Evolutionary conservation across 1,140 invertebrate species (phyloP), one percentile per base, ranked within the genome.

Genomic region (Anagrus nilaparvatae): DNA sequence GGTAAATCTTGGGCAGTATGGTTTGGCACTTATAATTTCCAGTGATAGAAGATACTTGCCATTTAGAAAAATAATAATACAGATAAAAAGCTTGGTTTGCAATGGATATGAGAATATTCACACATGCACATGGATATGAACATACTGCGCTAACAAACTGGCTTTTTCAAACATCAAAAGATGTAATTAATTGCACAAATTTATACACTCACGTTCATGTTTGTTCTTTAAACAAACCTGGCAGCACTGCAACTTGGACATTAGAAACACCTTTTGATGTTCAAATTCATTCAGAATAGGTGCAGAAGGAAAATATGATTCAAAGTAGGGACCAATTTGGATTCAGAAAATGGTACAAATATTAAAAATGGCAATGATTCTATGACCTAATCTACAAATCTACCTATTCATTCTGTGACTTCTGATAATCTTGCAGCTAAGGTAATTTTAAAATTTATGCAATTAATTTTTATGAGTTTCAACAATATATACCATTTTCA

Each of bases 11-110:
- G 92, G 86, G 1, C 88, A 92, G 44, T 93, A 93, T 61, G 90
- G 90, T 9, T 73, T 98, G 2, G 89, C 98, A 3, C 80, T 88
- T 23, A 87, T 97, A 1, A 89, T 87, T 17, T 94, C 90, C 19
- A 96, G 91, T 0, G 94, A 99, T 62, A 92, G 93, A 0, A 76
- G 88, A 24, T 90, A 88, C 57, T 68, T 97, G 36, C 94, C 96
- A 0, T 99, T 97, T 62, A 95, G 95, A 97, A 94, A 0, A 96
- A 94, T 56, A 94, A 99, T 64, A 93, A 97, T 56, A 92, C n/a
- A n/a, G n/a, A n/a, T n/a, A 91, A 65, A 79, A 89, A 50, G 86
- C 93, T 0, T 97, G 91, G 82, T 95, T 99, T 66, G 84, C 90
- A 3, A 81, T 99, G 45, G 96, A 99, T 69, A 70, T 99, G 12